phyloP scores from a whole-genome alignment of 2,888 invertebrate species.

The Plebejus melissa region DNA sequence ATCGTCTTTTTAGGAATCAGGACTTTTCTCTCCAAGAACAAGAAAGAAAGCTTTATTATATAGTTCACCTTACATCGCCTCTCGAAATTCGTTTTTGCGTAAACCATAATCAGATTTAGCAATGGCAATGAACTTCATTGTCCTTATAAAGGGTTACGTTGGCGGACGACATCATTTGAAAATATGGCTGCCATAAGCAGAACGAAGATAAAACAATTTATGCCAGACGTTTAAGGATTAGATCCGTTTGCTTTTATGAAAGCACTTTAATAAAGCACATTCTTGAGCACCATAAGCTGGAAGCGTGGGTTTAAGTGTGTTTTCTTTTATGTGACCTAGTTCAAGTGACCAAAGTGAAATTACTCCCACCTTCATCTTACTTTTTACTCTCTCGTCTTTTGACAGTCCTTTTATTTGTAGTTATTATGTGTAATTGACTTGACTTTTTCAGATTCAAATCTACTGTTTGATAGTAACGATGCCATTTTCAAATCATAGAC shows the following conservation, averaged over 20 bases:
- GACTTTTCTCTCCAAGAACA: background rate
- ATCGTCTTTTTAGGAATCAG: background rate
- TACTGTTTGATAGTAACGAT: background rate
- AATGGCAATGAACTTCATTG: conserved; percentile 37
- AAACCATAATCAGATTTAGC: conserved; percentile 33
- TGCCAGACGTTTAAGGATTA: conserved; percentile 8
- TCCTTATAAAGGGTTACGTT: conserved; percentile 32
- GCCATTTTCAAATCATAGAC: background rate
- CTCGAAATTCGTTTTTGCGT: background rate
- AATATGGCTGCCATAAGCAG: conserved; percentile 7
- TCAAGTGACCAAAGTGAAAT: background rate
- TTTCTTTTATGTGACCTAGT: background rate
- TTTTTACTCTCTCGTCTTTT: background rate
- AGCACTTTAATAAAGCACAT: conserved; percentile 12
- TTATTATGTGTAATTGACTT: no score
- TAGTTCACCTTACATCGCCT: conserved; percentile 10
- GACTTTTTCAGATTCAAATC: no score
- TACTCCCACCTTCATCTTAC: background rate
- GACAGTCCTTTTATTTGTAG: background rate
- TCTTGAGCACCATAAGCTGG: background rate
- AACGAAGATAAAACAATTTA: conserved; percentile 5
- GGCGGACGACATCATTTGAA: conserved; percentile 21
- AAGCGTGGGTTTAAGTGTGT: background rate
- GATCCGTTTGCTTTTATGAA: conserved; percentile 8
- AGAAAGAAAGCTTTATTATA: background rate